Evolutionary conservation across 2,888 invertebrate species (phyloP).

Genomic region (Nemapogon koenigi): DNA sequence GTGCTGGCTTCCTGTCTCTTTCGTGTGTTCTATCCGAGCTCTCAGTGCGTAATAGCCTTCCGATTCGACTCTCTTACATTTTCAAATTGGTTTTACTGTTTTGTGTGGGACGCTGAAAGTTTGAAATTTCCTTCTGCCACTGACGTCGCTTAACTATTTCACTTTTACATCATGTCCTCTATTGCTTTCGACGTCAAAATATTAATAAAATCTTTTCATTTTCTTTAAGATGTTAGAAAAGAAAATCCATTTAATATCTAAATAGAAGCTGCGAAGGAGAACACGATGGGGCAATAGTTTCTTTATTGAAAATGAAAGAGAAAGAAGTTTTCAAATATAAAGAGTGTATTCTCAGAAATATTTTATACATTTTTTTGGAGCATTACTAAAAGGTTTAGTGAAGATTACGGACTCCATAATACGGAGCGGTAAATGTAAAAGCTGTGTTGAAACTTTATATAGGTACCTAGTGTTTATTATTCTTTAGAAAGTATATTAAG

Average conservation of each 20-base stretch:
- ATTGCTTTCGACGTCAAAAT: background rate
- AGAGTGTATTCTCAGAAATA: no score
- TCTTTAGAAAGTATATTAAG: no score
- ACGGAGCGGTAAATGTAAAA: slow-evolving; percentile 43
- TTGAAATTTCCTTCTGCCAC: slow-evolving; percentile 10
- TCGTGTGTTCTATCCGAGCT: slow-evolving; percentile 9
- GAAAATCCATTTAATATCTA: no score
- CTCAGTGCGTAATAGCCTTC: slow-evolving; percentile 3
- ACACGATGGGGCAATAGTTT: no score
- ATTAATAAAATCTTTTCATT: no score
- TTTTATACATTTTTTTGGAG: no score
- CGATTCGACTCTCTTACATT: slow-evolving; percentile 14
- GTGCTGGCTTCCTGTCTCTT: slow-evolving; percentile 36
- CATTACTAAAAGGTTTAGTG: slow-evolving; percentile 7
- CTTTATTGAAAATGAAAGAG: no score
- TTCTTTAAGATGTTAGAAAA: no score
- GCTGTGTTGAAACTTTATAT: slow-evolving; percentile 32
- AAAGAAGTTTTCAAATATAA: no score
- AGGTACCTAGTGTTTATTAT: slow-evolving; percentile 2
- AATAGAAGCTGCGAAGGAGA: no score
- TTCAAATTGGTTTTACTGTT: slow-evolving; percentile 37
- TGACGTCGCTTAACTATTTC: background rate
- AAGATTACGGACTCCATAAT: slow-evolving; percentile 24
- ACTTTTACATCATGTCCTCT: no score
- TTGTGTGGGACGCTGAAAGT: slow-evolving; percentile 3